phyloP scores from a whole-genome alignment of 2,797 vertebrate genomes.

The Paramormyrops hopkinsi region DNA sequence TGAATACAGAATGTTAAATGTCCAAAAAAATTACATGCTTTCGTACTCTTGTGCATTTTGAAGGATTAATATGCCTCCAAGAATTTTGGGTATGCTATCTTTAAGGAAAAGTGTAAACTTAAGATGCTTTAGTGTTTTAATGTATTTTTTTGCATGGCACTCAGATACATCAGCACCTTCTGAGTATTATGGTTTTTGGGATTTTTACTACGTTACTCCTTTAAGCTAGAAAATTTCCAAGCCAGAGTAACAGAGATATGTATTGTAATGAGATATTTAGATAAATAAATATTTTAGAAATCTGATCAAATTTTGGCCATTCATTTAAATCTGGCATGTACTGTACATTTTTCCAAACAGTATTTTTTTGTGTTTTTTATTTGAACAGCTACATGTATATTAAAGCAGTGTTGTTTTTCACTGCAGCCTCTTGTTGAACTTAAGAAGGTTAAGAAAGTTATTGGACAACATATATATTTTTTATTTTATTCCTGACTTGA shows the following conservation, averaged over 20 bases:
- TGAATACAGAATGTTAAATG: conserved; percentile 2
- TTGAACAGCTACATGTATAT: background rate
- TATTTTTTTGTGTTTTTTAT: background rate
- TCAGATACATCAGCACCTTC: background rate
- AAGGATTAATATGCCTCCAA: background rate
- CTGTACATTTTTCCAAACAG: background rate
- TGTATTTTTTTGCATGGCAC: background rate
- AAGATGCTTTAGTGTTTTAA: background rate
- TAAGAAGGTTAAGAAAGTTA: background rate
- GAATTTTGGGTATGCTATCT: background rate
- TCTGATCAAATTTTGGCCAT: background rate
- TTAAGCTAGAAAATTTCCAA: background rate
- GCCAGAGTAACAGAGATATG: background rate
- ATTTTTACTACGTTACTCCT: conserved; percentile 2
- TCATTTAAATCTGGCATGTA: background rate
- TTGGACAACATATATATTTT: background rate
- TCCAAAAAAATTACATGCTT: background rate
- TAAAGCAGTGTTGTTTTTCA: background rate
- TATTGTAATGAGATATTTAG: conserved; percentile 17
- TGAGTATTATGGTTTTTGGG: background rate
- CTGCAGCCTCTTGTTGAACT: background rate
- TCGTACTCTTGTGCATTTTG: background rate
- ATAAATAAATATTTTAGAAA: conserved; percentile 23
- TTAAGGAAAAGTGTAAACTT: background rate
- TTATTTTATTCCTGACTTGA: background rate